Percentiles rank a stretch among this genome's conserved stretches.
Conservation (phyloP, 2,888 invertebrate species). For the Acrocyrtus sp. region DNA sequence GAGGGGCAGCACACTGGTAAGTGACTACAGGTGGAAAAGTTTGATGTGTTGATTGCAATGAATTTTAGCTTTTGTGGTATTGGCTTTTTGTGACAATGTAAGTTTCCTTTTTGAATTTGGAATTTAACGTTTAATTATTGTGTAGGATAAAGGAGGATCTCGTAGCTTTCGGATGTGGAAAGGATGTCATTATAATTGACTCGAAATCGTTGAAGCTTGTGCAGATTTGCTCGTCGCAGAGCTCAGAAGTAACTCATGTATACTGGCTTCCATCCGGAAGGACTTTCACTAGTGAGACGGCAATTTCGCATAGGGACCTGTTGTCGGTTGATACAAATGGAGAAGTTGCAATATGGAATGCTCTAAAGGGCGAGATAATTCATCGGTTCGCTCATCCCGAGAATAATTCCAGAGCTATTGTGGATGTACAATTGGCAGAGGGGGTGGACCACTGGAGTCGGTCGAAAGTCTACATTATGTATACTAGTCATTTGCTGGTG, state of each 20-base stretch:
- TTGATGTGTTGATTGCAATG: too few relatives aligned
- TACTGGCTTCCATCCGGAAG: slow-evolving; percentile 48
- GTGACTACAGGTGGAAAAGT: too few relatives aligned
- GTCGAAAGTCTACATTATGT: slow-evolving; percentile 58
- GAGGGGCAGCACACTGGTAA: slow-evolving; percentile 49
- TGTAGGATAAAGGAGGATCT: slow-evolving; percentile 51
- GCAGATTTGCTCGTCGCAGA: slow-evolving; percentile 56
- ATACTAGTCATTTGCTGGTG: slow-evolving; percentile 57
- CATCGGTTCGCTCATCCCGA: slow-evolving; percentile 57
- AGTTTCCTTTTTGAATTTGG: background rate
- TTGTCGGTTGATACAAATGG: slow-evolving; percentile 53
- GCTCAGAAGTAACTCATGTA: slow-evolving; percentile 52
- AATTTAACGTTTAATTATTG: background rate
- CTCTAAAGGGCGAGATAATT: slow-evolving; percentile 49
- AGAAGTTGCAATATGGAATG: slow-evolving; percentile 56
- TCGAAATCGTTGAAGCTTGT: slow-evolving; percentile 43
- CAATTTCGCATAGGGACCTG: slow-evolving; percentile 52
- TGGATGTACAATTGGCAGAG: slow-evolving; percentile 54
- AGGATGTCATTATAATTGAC: slow-evolving; percentile 58
- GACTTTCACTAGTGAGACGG: slow-evolving; percentile 44
- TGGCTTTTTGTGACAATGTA: too few relatives aligned
- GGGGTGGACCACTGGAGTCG: slow-evolving; percentile 58
- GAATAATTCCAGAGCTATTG: slow-evolving; percentile 37
- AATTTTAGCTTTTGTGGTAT: too few relatives aligned
- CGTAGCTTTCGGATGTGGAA: slow-evolving; percentile 54